Evolutionary conservation across 1,140 invertebrate genomes (phyloP).

Genomic region (Drosophila prosaltans): DNA sequence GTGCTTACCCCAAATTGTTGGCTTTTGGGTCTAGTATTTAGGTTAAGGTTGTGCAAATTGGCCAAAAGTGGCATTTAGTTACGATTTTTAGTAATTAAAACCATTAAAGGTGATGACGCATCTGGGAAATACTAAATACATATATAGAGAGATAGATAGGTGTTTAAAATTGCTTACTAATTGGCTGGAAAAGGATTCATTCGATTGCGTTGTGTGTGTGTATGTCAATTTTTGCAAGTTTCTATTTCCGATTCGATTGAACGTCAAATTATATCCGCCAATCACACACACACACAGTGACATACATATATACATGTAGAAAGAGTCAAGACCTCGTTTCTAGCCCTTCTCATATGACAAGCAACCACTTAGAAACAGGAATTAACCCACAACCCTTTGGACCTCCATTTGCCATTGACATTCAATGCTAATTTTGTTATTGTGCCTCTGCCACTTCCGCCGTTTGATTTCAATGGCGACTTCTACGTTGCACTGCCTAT

Average conservation of each 20-base stretch:
- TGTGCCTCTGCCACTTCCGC: slow-evolving; percentile 62
- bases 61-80: slow-evolving; percentile 16
- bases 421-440: slow-evolving; percentile 63
- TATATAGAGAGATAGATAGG: slow-evolving; percentile 32
- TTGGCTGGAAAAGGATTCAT: slow-evolving; percentile 40
- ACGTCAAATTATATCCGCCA: slow-evolving; percentile 69
- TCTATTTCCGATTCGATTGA: slow-evolving; percentile 74
- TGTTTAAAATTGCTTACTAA: slow-evolving; percentile 48
- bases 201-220: not conserved
- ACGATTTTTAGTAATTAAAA: slow-evolving; percentile 45
- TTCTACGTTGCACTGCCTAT: slow-evolving; percentile 27
- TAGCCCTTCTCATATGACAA: slow-evolving; percentile 32
- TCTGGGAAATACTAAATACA: slow-evolving; percentile 1
- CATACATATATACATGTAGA: no score
- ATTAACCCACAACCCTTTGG: slow-evolving; percentile 17
- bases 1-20: slow-evolving; percentile 39
- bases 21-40: slow-evolving; percentile 31
- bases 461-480: slow-evolving; percentile 77
- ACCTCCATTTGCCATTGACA: slow-evolving; percentile 30
- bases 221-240: slow-evolving; percentile 48
- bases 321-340: slow-evolving; percentile 50
- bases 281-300: slow-evolving; percentile 11
- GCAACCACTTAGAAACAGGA: slow-evolving; percentile 47
- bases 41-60: slow-evolving; percentile 38
- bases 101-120: slow-evolving; percentile 49